Conservation (phyloP, 2,113 vertebrate genomes). For the Actinemys pallida region DNA sequence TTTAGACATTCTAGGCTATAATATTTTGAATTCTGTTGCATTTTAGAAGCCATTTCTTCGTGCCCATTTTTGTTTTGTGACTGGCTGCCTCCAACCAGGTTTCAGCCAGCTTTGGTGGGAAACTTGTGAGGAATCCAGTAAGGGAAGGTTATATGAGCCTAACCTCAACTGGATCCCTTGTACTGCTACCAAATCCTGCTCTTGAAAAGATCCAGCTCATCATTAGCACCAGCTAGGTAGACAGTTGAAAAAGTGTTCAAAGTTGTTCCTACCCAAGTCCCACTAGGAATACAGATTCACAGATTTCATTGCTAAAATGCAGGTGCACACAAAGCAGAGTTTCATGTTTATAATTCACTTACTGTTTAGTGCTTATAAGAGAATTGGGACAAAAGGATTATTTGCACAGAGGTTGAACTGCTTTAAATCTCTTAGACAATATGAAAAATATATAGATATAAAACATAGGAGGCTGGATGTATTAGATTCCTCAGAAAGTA, state of each 20-base stretch:
- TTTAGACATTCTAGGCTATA: neutral
- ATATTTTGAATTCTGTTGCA: neutral
- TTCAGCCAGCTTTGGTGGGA: neutral
- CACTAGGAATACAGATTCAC: neutral
- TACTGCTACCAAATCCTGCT: neutral
- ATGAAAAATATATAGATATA: neutral
- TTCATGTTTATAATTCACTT: neutral
- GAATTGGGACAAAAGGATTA: conserved; percentile 30
- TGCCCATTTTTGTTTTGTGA: neutral
- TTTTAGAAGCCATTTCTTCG: neutral
- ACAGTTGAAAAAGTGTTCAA: neutral
- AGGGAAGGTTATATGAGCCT: neutral
- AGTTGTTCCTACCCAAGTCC: neutral
- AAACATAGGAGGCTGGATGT: neutral
- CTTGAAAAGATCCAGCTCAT: neutral
- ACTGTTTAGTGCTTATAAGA: neutral
- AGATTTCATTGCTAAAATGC: conserved; percentile 12
- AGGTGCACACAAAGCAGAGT: neutral
- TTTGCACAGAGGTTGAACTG: conserved; percentile 24
- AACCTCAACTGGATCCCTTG: neutral
- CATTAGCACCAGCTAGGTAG: neutral
- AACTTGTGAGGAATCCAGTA: neutral
- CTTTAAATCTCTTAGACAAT: neutral
- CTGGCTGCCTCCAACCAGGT: neutral
- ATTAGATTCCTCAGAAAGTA: neutral